Base-by-base conservation (phyloP, 2,797 vertebrate genomes). In the Enteromius viviparus region DNA sequence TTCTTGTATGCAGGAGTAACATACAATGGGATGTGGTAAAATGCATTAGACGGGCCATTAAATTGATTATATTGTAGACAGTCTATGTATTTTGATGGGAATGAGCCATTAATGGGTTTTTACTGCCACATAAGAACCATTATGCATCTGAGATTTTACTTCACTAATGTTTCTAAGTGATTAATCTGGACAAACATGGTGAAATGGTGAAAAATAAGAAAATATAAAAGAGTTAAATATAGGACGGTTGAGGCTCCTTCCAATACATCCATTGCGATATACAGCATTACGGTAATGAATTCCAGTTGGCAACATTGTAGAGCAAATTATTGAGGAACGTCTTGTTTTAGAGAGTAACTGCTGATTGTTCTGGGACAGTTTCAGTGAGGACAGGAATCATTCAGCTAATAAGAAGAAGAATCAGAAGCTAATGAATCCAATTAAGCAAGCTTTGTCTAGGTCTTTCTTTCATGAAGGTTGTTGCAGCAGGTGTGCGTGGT, bases 401-500 rank as follows among this genome's bases (percentile, higher is more conserved):
- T 74, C 11, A 51, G 29, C 42, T 49, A 51, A 64, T 62, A 19
- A 14, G n/a, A 14, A 58, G n/a, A 21, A 58, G 23, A 58, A 32
- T 10, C 11, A 42, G 78, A 55, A 81, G 19, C 4, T 17, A 40
- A 71, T 64, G 14, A 26, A 12, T 72, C 32, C 47, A 64, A 62
- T 26, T 80, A 29, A 72, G 19, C 8, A 34, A 49, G 7, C 55
- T 72, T 49, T 60, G 66, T 80, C 62, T 32, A 62, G 40, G 19
- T 14, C 40, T 49, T 62, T 81, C 12, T 34, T 49, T 64, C 40
- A 19, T 9, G 55, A 72, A 81, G 69, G 79, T 64, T 58, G 37
- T 47, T 64, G 14, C 69, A 66, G 32, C 69, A 75, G 32, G 70
- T 62, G 79, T 79, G 29, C 47, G 19, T 79, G 17, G 11, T 51